phyloP scores from a whole-genome alignment of 2,113 vertebrate genomes.

The Taurulus bubalis region DNA sequence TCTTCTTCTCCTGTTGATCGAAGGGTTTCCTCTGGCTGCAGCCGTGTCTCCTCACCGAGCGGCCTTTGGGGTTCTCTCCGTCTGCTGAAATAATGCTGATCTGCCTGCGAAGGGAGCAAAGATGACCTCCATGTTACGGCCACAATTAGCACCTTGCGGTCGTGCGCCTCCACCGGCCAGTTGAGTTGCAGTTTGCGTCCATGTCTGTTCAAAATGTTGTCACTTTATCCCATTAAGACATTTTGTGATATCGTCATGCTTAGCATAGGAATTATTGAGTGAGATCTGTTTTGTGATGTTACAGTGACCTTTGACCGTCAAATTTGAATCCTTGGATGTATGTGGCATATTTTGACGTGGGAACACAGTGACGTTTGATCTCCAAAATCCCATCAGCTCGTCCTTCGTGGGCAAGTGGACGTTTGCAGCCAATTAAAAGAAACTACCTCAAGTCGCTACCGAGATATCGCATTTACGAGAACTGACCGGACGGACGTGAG shows the following conservation, averaged over 20 bases:
- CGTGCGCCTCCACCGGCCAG: too few relatives aligned
- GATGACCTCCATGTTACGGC: background rate
- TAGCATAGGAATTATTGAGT: background rate
- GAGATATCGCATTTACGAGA: too few relatives aligned
- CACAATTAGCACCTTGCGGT: background rate
- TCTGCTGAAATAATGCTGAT: slow-evolving; percentile 91
- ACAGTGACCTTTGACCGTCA: background rate
- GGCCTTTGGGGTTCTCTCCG: slow-evolving; percentile 82
- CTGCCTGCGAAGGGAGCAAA: slow-evolving; percentile 81
- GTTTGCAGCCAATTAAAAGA: too few relatives aligned
- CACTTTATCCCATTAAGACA: background rate
- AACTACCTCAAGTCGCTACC: too few relatives aligned
- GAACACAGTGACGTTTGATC: too few relatives aligned
- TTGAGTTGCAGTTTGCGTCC: too few relatives aligned
- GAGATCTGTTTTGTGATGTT: background rate
- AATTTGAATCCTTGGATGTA: background rate
- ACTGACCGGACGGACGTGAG: too few relatives aligned
- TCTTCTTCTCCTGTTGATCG: slow-evolving; percentile 78
- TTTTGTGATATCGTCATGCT: background rate
- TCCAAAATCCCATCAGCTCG: too few relatives aligned
- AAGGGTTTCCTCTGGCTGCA: slow-evolving; percentile 83
- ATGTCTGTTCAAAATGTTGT: too few relatives aligned
- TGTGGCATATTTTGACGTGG: background rate
- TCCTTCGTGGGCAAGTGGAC: background rate
- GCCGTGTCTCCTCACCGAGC: slow-evolving; percentile 80